Evolutionary conservation across 2,888 invertebrate genomes (phyloP), one percentile per base, ranked within the genome.

Genomic region (Lysandra bellargus): DNA sequence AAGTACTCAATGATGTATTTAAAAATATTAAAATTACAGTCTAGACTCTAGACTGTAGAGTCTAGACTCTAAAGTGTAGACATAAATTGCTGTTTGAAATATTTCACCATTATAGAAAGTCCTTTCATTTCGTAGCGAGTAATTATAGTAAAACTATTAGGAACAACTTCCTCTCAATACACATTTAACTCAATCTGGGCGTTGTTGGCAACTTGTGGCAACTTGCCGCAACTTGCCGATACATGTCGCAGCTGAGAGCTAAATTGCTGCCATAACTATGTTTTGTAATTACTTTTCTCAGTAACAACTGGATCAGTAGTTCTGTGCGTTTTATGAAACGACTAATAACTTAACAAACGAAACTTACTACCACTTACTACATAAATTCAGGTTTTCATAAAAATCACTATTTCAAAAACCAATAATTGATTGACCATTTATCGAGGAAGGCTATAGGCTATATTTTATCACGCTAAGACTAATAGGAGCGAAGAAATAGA

Each of bases 231-330:
- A 37, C 75, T 75, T 75, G 74, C 74, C 30, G 74, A 74, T 44
- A 44, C 44, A 74, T 44, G 30, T 64, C 44, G 40, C n/a, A 74
- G 74, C 74, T 49, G 44, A 12, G 44, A 49, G 75, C 23, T 49
- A 1, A 44, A 40, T 75, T 75, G 49, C 75, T 49, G 4, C 7
- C 23, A 23, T 75, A 75, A 49, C 44, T 75, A 30, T 75, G 49
- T 75, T 75, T 49, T 75, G 49, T 49, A 44, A 75, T 75, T 49
- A 75, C n/a, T 49, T 75, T 44, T 49, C 74, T 74, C 2, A n/a
- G 44, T 69, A 14, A 14, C 33, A 0, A 33, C 2, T 17, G 69
- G 1, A 0, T 14, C 14, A 37, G 69, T 37, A 0, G 14, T 17
- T 37, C 12, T 30, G 23, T 30, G 9, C 30, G 2, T 64, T 64